A percentile compares a stretch with the other conserved stretches of the same genome.
phyloP scores from a whole-genome alignment of 2,113 vertebrate genomes.

The Dolichallabes microphthalmus region DNA sequence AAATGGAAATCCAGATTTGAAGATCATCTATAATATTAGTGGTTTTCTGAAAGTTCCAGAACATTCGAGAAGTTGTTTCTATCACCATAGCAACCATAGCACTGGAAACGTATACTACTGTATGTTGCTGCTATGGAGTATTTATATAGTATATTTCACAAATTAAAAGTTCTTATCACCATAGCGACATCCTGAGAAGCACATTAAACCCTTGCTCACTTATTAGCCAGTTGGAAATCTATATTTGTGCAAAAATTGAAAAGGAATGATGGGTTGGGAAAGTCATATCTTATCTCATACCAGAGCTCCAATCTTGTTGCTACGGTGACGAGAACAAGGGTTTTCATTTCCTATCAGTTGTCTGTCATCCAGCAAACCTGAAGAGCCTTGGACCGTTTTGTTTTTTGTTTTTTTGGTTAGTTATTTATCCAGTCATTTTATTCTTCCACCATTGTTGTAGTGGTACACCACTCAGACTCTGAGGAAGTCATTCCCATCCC shows the following conservation, averaged over 20 bases:
- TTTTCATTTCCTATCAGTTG: neutral
- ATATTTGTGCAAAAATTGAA: neutral
- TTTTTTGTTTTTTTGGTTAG: neutral
- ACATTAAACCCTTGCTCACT: neutral
- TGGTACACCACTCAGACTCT: neutral
- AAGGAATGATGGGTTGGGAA: neutral
- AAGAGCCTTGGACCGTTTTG: neutral
- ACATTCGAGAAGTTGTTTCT: neutral
- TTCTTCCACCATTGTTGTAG: neutral
- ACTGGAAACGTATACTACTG: neutral
- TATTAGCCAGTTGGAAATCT: neutral
- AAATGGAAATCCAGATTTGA: neutral
- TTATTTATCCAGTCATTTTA: neutral
- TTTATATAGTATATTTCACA: neutral
- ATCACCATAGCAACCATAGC: neutral
- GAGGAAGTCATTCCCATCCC: neutral
- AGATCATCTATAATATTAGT: neutral
- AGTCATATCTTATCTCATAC: neutral
- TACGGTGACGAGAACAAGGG: neutral
- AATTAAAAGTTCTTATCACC: neutral
- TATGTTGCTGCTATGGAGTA: neutral
- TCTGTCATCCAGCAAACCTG: neutral
- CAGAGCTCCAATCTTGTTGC: neutral
- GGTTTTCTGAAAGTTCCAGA: neutral
- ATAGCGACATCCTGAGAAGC: neutral